These are phyloP conservation scores for Bathynomus jamesi DNA, from an alignment of 1,140 invertebrate genomes.

Conservation along the genomic window DNA sequence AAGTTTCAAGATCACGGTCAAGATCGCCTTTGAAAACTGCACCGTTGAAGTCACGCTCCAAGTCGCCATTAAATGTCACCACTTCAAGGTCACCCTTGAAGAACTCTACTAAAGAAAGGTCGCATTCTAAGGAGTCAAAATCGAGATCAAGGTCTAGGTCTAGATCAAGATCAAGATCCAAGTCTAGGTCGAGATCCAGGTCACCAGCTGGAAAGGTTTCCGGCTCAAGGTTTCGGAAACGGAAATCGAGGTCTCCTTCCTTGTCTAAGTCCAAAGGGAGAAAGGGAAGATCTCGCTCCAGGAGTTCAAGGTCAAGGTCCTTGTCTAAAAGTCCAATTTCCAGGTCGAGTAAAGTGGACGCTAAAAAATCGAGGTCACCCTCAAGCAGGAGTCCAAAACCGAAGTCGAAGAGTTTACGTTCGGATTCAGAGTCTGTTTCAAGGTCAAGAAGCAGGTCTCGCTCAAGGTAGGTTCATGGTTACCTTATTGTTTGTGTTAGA, in stretches of 20 bases:
- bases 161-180: not conserved
- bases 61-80: too few species aligned
- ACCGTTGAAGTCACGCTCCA: too few species aligned
- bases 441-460: not conserved
- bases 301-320: not conserved
- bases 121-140: not conserved
- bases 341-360: not conserved
- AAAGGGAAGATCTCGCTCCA: not conserved
- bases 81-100: not conserved
- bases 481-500: too few species aligned
- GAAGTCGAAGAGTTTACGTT: not conserved
- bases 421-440: not conserved
- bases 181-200: not conserved
- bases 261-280: not conserved
- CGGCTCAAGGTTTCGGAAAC: not conserved
- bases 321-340: not conserved
- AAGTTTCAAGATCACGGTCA: not conserved
- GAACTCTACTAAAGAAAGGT: not conserved
- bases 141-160: not conserved
- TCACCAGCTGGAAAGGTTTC: not conserved
- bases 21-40: not conserved
- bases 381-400: not conserved
- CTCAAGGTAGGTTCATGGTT: too few species aligned
- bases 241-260: not conserved
- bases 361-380: not conserved